Conservation (phyloP, 2,888 invertebrate genomes). For the Mythimna ferrago region DNA sequence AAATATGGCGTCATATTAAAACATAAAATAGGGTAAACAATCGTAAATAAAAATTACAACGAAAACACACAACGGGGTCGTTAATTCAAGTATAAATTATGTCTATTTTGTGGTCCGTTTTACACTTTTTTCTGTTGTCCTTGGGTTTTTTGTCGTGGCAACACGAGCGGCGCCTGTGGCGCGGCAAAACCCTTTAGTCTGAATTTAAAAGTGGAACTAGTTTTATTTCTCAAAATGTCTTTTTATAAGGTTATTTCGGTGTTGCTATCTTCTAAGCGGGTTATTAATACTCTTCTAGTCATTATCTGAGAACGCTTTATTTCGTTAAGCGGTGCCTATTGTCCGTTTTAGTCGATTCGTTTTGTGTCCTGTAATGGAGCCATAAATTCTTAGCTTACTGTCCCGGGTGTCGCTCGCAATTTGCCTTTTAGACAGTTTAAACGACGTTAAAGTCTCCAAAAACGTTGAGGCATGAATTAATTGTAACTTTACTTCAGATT, state of each 20-base stretch:
- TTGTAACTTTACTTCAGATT: conserved; percentile 31
- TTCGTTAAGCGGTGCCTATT: conserved; percentile 74
- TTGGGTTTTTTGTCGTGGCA: conserved; percentile 81
- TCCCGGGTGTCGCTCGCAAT: conserved; percentile 62
- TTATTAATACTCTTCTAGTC: conserved; percentile 85
- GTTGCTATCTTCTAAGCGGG: conserved; percentile 67
- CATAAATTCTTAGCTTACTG: conserved; percentile 70
- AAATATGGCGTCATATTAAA: conserved; percentile 88
- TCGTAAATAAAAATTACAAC: conserved; percentile 90
- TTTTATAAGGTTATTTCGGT: conserved; percentile 61
- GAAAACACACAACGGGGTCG: conserved; percentile 86
- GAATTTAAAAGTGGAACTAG: conserved; percentile 78
- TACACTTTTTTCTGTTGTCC: conserved; percentile 85
- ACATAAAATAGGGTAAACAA: conserved; percentile 90
- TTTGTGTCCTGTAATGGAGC: conserved; percentile 70
- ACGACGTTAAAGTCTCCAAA: conserved; percentile 28
- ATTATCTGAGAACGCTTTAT: conserved; percentile 85
- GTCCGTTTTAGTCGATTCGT: conserved; percentile 72
- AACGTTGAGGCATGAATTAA: conserved; percentile 23
- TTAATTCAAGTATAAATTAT: conserved; percentile 89
- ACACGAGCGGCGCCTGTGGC: conserved; percentile 85
- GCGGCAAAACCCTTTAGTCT: conserved; percentile 85
- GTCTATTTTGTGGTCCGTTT: conserved; percentile 86
- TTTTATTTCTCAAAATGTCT: conserved; percentile 65
- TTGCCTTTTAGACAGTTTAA: conserved; percentile 60